Conservation (phyloP, 2,113 vertebrate species). For the Piaya cayana region DNA sequence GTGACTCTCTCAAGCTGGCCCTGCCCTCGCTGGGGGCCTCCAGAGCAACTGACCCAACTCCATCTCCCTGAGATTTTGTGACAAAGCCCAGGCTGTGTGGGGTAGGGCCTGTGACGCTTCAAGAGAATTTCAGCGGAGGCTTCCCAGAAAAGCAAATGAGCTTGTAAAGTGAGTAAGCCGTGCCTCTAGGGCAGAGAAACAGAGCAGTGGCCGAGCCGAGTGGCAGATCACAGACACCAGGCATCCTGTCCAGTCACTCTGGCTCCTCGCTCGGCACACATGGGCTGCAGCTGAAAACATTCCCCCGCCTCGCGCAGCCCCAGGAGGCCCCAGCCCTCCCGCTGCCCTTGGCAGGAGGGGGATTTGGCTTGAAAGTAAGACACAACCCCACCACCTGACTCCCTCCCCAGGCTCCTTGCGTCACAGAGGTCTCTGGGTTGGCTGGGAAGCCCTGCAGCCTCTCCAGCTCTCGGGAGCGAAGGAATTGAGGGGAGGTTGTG, state of each 20-base stretch:
- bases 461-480: not conserved
- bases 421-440: not conserved
- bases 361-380: not conserved
- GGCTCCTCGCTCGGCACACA: not conserved
- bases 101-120: not conserved
- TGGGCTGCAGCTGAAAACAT: not conserved
- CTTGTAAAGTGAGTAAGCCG: not conserved
- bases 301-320: not conserved
- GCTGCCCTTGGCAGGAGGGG: not conserved
- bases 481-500: no score
- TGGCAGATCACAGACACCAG: not conserved
- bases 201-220: not conserved
- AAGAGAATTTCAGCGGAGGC: not conserved
- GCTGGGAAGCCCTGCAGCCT: not conserved
- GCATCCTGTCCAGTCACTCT: not conserved
- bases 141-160: not conserved
- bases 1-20: accelerated
- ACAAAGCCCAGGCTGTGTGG: accelerated
- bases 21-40: not conserved
- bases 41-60: not conserved
- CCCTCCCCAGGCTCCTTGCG: not conserved
- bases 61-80: not conserved
- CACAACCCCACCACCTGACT: not conserved
- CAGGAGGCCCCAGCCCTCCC: not conserved
- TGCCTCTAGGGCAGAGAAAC: not conserved